Evolutionary conservation across 1,140 invertebrate species (phyloP).

Genomic region (Drosophila pruinosa): DNA sequence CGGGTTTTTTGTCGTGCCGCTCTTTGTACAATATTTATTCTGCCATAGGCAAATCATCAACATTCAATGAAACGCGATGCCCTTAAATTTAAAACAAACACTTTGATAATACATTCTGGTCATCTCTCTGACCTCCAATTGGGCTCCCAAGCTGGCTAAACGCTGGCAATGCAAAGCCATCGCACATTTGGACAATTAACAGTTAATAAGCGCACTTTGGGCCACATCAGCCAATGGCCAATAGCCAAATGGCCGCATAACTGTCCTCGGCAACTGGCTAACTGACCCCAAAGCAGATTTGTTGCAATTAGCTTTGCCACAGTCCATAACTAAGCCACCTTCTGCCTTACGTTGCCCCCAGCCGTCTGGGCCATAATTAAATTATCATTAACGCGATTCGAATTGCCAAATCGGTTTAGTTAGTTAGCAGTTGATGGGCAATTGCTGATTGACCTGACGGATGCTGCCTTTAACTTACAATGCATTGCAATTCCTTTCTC

Average conservation of each 20-base stretch:
- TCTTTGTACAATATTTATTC: constrained; percentile 32
- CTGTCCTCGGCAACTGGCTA: constrained; percentile 31
- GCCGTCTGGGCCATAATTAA: constrained; percentile 61
- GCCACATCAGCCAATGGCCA: not conserved
- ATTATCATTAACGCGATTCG: constrained; percentile 66
- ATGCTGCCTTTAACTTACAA: not conserved
- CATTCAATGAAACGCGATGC: not conserved
- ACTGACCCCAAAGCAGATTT: constrained; percentile 73
- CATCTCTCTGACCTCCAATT: not conserved
- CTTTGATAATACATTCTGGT: not conserved
- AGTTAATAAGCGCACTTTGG: constrained; percentile 64
- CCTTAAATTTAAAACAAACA: not conserved
- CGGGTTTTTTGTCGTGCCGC: not conserved
- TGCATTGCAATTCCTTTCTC: not conserved
- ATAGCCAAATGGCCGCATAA: not conserved
- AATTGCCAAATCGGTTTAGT: constrained; percentile 41
- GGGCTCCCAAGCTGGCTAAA: not conserved
- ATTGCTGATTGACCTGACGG: too few species aligned
- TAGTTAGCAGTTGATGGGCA: not conserved
- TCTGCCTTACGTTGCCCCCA: not conserved
- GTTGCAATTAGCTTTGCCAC: constrained; percentile 67
- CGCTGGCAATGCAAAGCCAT: constrained; percentile 34
- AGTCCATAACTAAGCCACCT: constrained; percentile 52
- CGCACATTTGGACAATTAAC: constrained; percentile 60
- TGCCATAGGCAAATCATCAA: constrained; percentile 15